Conservation (phyloP, 1,140 invertebrate species). For the Bilobella aurantiaca region DNA sequence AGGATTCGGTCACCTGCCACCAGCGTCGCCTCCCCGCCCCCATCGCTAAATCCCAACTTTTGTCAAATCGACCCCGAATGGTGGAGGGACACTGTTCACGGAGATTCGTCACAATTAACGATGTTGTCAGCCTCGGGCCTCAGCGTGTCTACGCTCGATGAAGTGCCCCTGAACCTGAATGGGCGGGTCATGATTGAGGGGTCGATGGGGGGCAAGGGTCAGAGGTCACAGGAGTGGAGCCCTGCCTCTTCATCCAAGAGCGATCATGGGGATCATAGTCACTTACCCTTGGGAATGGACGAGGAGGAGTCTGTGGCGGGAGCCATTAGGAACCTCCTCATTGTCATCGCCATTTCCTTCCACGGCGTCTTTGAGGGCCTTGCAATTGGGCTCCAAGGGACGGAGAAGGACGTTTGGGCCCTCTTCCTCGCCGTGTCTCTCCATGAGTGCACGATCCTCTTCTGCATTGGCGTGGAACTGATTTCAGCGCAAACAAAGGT, state of each 20-base stretch:
- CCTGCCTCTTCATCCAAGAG: constrained; percentile 5
- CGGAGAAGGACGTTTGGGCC: constrained; percentile 45
- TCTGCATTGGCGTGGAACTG: constrained; percentile 42
- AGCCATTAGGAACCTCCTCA: constrained; percentile 42
- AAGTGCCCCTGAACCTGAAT: constrained; percentile 13
- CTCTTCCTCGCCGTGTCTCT: constrained; percentile 46
- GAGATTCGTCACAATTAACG: constrained; percentile 14
- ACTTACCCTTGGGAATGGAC: constrained; percentile 24
- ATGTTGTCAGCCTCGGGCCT: constrained; percentile 15
- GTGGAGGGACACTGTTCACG: constrained; percentile 30
- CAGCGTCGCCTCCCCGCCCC: no score
- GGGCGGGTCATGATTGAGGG: not conserved
- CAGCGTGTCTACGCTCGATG: constrained; percentile 14
- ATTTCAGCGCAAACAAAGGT: constrained; percentile 38
- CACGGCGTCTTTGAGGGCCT: constrained; percentile 58
- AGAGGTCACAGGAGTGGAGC: constrained; percentile 6
- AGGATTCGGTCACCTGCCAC: not conserved
- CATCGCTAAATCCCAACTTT: constrained; percentile 18
- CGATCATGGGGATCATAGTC: constrained; percentile 30
- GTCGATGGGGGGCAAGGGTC: not conserved
- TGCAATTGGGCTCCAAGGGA: constrained; percentile 61
- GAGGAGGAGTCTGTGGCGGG: constrained; percentile 26
- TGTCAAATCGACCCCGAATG: constrained; percentile 31
- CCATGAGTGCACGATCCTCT: constrained; percentile 48
- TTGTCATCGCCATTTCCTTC: constrained; percentile 52